These are phyloP conservation scores for Meloidogyne floridensis DNA, from an alignment of 1,140 invertebrate species.

Conservation along the genomic window DNA sequence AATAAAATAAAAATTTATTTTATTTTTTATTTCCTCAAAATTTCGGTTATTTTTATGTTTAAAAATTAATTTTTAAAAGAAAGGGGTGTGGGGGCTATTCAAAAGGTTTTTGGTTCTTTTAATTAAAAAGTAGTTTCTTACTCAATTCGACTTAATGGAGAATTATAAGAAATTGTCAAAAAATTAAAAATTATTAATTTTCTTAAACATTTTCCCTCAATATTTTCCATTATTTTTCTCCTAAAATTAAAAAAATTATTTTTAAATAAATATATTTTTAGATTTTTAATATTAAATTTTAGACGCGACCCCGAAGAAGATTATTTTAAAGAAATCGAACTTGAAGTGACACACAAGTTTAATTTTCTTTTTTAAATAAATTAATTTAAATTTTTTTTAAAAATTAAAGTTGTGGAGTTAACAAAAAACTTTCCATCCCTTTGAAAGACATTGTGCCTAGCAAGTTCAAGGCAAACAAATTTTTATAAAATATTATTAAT, in stretches of 20 bases:
- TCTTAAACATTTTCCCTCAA: no score
- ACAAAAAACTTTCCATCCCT: neutral
- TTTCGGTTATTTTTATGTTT: neutral
- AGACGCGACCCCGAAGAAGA: neutral
- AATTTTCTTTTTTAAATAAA: neutral
- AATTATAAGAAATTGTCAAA: no score
- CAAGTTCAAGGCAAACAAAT: neutral
- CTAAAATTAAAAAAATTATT: neutral
- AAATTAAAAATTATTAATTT: no score
- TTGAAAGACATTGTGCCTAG: neutral
- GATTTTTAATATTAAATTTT: neutral
- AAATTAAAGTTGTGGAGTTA: constrained; percentile 5
- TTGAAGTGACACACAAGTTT: neutral
- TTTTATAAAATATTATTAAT: no score
- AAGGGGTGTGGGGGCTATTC: no score
- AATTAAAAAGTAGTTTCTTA: no score
- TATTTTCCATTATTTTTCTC: neutral
- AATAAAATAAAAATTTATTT: no score
- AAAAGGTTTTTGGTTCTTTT: no score
- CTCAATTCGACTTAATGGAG: no score
- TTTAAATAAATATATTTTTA: neutral
- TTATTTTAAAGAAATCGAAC: neutral
- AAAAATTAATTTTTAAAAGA: neutral
- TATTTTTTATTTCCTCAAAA: no score
- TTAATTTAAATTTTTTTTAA: neutral